Conservation (phyloP, 92 coral and sea anemone species). For the Pocillopora grandis region DNA sequence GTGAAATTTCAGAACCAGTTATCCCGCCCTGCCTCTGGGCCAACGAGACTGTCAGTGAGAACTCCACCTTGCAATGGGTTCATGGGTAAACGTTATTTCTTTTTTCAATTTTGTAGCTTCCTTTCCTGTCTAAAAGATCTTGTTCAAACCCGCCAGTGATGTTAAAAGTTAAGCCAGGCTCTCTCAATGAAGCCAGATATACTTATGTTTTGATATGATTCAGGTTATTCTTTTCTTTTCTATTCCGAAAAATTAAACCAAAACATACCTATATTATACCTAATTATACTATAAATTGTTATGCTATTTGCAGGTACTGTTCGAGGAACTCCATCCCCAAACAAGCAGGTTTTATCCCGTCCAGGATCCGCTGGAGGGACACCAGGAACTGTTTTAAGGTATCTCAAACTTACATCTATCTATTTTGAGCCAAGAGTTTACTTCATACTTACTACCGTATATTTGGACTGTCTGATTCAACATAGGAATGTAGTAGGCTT, state of each 20-base stretch:
- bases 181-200: not conserved
- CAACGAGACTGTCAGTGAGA: conserved; percentile 82
- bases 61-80: conserved; percentile 98
- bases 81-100: conserved; percentile 64
- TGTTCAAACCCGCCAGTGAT: no score
- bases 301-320: conserved; percentile 47
- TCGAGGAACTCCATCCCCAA: conserved; percentile 74
- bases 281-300: not conserved
- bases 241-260: no score
- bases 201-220: not conserved
- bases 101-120: no score
- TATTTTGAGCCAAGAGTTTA: no score
- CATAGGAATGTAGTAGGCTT: no score
- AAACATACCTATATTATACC: no score
- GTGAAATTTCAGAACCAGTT: conserved; percentile 56
- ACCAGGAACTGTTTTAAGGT: conserved; percentile 61
- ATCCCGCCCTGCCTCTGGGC: conserved; percentile 92
- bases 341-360: conserved; percentile 56
- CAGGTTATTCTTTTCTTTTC: not conserved
- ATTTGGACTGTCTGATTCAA: no score
- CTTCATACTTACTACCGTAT: no score
- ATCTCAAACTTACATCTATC: not conserved
- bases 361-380: conserved; percentile 69
- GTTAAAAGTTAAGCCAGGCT: not conserved
- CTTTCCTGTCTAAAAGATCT: no score